Evolutionary conservation across 2,113 vertebrate species (phyloP).

Genomic region (Anoplopoma fimbria): DNA sequence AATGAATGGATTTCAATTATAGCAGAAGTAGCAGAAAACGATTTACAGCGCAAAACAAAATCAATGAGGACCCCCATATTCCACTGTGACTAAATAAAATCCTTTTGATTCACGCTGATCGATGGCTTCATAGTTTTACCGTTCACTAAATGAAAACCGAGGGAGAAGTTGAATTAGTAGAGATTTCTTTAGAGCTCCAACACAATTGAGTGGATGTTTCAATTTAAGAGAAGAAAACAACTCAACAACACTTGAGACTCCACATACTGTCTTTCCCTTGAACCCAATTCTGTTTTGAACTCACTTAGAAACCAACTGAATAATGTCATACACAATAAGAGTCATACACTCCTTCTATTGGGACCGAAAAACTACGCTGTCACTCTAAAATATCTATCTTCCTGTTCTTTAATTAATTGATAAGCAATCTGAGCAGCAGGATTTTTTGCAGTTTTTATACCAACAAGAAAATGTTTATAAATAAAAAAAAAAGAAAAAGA

Average conservation of each 20-base stretch:
- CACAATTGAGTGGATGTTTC: not conserved
- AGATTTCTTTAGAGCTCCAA: not conserved
- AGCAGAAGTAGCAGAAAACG: not conserved
- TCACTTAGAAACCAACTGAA: no score
- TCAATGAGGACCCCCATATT: not conserved
- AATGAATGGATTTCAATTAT: constrained; percentile 29
- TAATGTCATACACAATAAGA: no score
- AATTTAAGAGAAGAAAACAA: not conserved
- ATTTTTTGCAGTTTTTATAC: not conserved
- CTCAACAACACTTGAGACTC: not conserved
- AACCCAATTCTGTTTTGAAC: not conserved
- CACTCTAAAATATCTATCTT: not conserved
- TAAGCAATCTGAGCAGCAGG: not conserved
- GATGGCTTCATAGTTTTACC: constrained; percentile 12
- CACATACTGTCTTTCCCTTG: not conserved
- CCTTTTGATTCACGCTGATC: constrained; percentile 19
- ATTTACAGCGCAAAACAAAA: constrained; percentile 24
- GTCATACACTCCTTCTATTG: not conserved
- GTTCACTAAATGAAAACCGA: constrained; percentile 32
- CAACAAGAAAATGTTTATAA: not conserved
- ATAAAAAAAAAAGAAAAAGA: no score
- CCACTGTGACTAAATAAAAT: constrained; percentile 25
- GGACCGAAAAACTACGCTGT: not conserved
- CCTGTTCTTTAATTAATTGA: no score
- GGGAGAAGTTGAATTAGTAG: constrained; percentile 11